These are phyloP conservation scores for Vulpes vulpes DNA, from an alignment of 2,113 vertebrate genomes.

Conservation along the genomic window DNA sequence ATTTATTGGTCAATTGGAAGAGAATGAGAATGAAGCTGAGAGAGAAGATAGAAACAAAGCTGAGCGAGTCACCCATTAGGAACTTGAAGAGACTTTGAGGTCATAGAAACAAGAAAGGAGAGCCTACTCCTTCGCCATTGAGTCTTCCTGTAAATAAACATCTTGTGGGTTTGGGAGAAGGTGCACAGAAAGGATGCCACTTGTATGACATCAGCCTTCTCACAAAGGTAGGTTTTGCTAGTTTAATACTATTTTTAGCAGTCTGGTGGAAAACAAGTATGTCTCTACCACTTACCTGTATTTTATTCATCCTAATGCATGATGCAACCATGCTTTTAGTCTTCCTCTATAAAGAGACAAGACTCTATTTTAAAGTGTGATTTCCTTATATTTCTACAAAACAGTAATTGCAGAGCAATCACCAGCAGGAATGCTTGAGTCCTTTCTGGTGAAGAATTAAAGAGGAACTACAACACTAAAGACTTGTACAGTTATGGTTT, in stretches of 20 bases:
- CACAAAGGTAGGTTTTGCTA: neutral
- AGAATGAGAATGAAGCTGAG: neutral
- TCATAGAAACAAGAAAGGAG: neutral
- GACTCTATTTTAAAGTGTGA: slow-evolving; percentile 7
- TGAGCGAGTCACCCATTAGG: neutral
- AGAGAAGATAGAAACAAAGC: neutral
- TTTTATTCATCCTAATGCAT: neutral
- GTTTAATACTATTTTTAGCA: neutral
- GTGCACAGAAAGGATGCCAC: accelerated
- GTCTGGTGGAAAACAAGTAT: neutral
- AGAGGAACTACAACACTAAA: slow-evolving; percentile 45
- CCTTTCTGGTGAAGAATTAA: slow-evolving; percentile 62
- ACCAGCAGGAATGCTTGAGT: neutral
- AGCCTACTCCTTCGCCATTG: accelerated
- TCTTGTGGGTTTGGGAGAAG: neutral
- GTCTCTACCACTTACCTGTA: neutral
- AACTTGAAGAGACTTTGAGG: neutral
- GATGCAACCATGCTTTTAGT: neutral
- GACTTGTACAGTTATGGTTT: slow-evolving; percentile 58
- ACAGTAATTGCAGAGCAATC: slow-evolving; percentile 64
- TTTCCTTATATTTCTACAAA: slow-evolving; percentile 61
- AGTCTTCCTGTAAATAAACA: neutral
- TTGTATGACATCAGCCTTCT: neutral
- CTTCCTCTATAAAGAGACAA: neutral
- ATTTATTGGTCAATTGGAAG: neutral